These are phyloP conservation scores for Habroteleia sp. DNA, from an alignment of 2,888 invertebrate genomes.

Conservation along the genomic window DNA sequence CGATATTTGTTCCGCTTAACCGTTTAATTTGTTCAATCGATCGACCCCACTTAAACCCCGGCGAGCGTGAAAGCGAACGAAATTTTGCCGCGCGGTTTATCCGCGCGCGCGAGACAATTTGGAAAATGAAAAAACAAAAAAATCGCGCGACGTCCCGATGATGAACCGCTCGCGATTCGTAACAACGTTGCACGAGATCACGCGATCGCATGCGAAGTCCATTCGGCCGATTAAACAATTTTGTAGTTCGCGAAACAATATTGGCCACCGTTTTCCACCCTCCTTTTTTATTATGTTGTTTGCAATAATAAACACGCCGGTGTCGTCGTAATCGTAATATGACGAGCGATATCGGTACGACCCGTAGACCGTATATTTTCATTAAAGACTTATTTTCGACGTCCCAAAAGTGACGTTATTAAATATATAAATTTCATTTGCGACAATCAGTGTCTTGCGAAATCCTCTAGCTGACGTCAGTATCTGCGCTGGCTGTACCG, in stretches of 20 bases:
- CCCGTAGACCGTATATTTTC: conserved; percentile 20
- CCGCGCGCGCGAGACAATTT: conserved; percentile 28
- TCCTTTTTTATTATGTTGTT: neutral
- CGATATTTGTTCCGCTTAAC: conserved; percentile 68
- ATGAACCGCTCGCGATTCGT: conserved; percentile 22
- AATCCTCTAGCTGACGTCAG: conserved; percentile 40
- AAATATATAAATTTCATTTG: conserved; percentile 54
- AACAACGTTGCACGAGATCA: conserved; percentile 13
- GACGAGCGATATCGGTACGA: conserved; percentile 17
- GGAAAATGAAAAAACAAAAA: conserved; percentile 24
- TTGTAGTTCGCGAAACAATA: conserved; percentile 1
- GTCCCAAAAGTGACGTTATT: conserved; percentile 36
- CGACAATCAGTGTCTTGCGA: conserved; percentile 37
- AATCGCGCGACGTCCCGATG: conserved; percentile 8
- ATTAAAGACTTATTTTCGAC: conserved; percentile 27
- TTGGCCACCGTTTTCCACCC: neutral
- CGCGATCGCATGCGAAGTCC: conserved; percentile 5
- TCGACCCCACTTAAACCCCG: conserved; percentile 62
- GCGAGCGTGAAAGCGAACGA: conserved; percentile 62
- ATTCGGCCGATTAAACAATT: conserved; percentile 15
- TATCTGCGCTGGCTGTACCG: conserved; percentile 15
- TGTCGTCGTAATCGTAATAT: conserved; percentile 7
- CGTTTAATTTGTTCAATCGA: conserved; percentile 70
- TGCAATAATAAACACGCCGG: conserved; percentile 12
- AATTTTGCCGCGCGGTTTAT: conserved; percentile 53